phyloP scores from a whole-genome alignment of 2,888 invertebrate species.

The Eristalis tenax region DNA sequence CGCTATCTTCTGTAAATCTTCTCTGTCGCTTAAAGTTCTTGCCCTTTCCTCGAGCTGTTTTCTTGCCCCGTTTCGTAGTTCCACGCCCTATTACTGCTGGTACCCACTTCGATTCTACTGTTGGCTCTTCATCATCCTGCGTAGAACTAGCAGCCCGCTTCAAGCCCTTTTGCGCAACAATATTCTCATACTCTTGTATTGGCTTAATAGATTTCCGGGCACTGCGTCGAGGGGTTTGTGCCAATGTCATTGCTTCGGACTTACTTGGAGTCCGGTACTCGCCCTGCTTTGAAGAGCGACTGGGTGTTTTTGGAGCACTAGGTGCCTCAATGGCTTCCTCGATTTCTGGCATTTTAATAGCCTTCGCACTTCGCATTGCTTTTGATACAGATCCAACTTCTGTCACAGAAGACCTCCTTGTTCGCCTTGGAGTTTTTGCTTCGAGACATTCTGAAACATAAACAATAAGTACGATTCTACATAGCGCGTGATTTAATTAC shows the following conservation, averaged over 20 bases:
- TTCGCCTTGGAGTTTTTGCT: constrained; percentile 36
- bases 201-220: constrained; percentile 78
- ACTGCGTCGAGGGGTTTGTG: constrained; percentile 77
- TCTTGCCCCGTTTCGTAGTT: constrained; percentile 75
- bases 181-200: constrained; percentile 77
- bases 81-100: constrained; percentile 76
- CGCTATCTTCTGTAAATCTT: not conserved
- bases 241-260: not conserved
- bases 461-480: not conserved
- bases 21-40: constrained; percentile 25
- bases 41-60: constrained; percentile 23
- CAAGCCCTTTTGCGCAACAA: constrained; percentile 73
- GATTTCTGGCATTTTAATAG: constrained; percentile 2
- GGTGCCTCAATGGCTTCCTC: not conserved
- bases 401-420: not conserved
- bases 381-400: not conserved
- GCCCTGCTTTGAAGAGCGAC: not conserved
- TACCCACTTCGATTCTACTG: constrained; percentile 74
- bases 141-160: constrained; percentile 5
- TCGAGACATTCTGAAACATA: not conserved
- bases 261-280: constrained; percentile 42
- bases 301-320: not conserved
- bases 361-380: not conserved
- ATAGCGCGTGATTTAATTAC: not conserved
- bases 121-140: constrained; percentile 18